A percentile compares a stretch with the other conserved stretches of the same genome.
phyloP scores from a whole-genome alignment of 2,888 invertebrate genomes.

The Apoderus coryli region DNA sequence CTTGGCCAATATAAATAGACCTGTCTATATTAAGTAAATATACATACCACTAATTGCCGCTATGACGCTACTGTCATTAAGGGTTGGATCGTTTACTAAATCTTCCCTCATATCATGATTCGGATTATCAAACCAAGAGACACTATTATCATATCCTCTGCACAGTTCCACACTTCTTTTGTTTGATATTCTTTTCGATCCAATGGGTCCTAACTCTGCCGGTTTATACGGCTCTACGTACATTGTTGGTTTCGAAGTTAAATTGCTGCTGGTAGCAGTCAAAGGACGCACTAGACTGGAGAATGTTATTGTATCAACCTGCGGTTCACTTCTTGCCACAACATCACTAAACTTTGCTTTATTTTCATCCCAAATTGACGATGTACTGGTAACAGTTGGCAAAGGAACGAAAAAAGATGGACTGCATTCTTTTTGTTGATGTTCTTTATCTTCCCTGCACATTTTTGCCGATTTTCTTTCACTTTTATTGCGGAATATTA shows the following conservation, averaged over 20 bases:
- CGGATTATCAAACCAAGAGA: too few species aligned
- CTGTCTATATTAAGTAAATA: too few species aligned
- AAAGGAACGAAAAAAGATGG: slow-evolving; percentile 19
- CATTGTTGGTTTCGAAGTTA: slow-evolving; percentile 26
- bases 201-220: slow-evolving; percentile 34
- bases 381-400: slow-evolving; percentile 25
- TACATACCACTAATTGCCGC: slow-evolving; percentile 14
- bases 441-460: slow-evolving; percentile 14
- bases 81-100: too few species aligned
- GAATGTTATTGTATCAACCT: slow-evolving; percentile 2
- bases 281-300: neutral
- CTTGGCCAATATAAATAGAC: too few species aligned
- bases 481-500: slow-evolving; percentile 16
- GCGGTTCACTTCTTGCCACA: slow-evolving; percentile 37
- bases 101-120: too few species aligned
- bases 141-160: too few species aligned
- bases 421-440: slow-evolving; percentile 14
- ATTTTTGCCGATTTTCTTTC: slow-evolving; percentile 12
- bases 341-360: slow-evolving; percentile 44
- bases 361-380: slow-evolving; percentile 38
- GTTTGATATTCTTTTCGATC: too few species aligned
- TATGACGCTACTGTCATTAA: slow-evolving; percentile 15
- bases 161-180: too few species aligned
- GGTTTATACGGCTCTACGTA: slow-evolving; percentile 30
- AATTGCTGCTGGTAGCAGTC: slow-evolving; percentile 9